A percentile compares a stretch with the other conserved stretches of the same genome.
phyloP scores from a whole-genome alignment of 2,797 vertebrate genomes.

The Danionella dracula region DNA sequence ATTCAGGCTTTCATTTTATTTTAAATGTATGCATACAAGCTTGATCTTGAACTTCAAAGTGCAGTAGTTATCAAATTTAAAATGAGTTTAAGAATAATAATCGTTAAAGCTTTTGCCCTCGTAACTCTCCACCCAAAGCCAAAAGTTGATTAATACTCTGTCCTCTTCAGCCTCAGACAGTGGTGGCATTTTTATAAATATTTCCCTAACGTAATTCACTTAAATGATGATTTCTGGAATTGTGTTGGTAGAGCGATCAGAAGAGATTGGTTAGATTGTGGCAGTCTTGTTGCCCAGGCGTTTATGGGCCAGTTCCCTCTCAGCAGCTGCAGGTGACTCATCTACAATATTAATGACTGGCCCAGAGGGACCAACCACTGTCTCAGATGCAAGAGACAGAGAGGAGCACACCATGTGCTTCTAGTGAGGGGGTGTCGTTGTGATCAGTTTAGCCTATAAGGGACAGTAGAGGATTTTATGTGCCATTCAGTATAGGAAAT shows the following conservation, averaged over 20 bases:
- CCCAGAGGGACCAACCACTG: constrained; percentile 37
- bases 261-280: constrained; percentile 31
- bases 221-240: constrained; percentile 46
- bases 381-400: background rate
- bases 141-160: constrained; percentile 39
- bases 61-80: background rate
- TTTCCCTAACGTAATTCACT: constrained; percentile 45
- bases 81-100: background rate
- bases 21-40: no score
- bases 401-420: constrained; percentile 21
- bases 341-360: constrained; percentile 42
- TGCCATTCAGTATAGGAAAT: background rate
- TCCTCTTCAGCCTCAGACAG: constrained; percentile 28
- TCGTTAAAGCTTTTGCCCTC: background rate
- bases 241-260: constrained; percentile 35
- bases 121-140: constrained; percentile 23
- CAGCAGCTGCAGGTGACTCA: constrained; percentile 49
- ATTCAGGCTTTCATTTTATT: no score
- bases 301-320: constrained; percentile 46
- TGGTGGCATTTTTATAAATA: constrained; percentile 44
- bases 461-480: background rate
- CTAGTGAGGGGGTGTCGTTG: constrained; percentile 10
- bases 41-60: no score
- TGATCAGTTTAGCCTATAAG: background rate
- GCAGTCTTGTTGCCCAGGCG: constrained; percentile 33